phyloP scores from a whole-genome alignment of 2,888 invertebrate species.

The Acrobasis consociella region DNA sequence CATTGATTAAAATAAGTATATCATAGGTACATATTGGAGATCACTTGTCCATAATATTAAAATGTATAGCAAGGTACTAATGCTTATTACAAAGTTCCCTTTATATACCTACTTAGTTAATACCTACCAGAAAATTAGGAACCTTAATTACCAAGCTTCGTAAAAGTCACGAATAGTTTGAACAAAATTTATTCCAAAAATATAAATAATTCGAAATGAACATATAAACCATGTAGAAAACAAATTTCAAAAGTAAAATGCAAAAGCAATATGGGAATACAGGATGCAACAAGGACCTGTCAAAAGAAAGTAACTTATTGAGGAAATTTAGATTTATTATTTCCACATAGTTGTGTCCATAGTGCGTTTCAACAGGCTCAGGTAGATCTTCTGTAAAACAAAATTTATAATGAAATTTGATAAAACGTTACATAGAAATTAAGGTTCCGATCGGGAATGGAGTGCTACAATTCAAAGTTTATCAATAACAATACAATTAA shows the following conservation, averaged over 20 bases:
- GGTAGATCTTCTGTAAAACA: constrained; percentile 79
- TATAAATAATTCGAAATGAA: constrained; percentile 79
- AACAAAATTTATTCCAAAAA: constrained; percentile 82
- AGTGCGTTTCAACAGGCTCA: constrained; percentile 79
- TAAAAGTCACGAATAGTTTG: constrained; percentile 69
- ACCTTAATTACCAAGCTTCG: constrained; percentile 77
- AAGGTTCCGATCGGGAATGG: constrained; percentile 83
- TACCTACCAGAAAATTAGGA: constrained; percentile 51
- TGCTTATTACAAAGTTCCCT: constrained; percentile 20
- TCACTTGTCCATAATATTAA: constrained; percentile 11
- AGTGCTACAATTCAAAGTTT: constrained; percentile 69
- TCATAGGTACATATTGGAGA: background rate
- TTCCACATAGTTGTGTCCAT: constrained; percentile 82
- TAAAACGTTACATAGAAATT: constrained; percentile 65
- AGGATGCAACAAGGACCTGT: constrained; percentile 76
- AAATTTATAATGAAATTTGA: constrained; percentile 72
- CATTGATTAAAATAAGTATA: constrained; percentile 1
- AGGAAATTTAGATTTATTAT: constrained; percentile 82
- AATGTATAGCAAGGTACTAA: background rate
- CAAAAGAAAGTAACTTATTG: constrained; percentile 75
- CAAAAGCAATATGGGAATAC: constrained; percentile 69
- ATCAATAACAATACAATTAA: constrained; percentile 78
- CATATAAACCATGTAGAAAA: constrained; percentile 81
- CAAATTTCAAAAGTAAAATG: constrained; percentile 69
- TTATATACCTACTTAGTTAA: constrained; percentile 25